These are phyloP conservation scores for Branchinecta lynchi DNA, from an alignment of 1,140 invertebrate genomes.

Conservation along the genomic window DNA sequence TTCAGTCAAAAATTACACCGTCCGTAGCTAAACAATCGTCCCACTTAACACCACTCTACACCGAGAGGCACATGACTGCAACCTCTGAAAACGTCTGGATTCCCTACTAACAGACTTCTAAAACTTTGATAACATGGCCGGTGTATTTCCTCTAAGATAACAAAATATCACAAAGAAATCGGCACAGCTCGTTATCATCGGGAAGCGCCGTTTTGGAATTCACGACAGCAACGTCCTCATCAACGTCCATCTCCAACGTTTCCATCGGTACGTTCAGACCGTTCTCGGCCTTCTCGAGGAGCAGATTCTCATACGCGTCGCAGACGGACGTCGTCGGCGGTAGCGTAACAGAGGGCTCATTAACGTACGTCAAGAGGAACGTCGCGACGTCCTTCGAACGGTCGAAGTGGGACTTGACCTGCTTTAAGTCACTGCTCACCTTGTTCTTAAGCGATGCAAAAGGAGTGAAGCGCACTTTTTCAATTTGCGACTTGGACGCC, in stretches of 20 bases:
- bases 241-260: background rate
- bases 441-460: background rate
- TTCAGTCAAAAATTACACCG: no score
- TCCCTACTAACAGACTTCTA: no score
- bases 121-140: no score
- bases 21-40: no score
- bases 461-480: background rate
- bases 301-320: background rate
- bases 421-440: background rate
- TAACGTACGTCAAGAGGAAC: background rate
- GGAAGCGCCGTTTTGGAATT: background rate
- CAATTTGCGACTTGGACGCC: background rate
- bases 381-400: background rate
- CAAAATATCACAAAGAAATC: background rate
- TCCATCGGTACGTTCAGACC: background rate
- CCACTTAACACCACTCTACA: no score
- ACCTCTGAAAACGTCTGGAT: no score
- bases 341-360: slow-evolving; percentile 3
- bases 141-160: background rate
- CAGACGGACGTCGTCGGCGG: background rate
- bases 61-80: no score
- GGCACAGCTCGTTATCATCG: background rate
- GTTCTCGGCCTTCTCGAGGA: background rate
- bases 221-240: background rate
- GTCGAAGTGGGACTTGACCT: background rate